A percentile compares a stretch with the other conserved stretches of the same genome.
phyloP scores from a whole-genome alignment of 35 echinoderm and acorn worm species.

The Strongylocentrotus purpuratus region DNA sequence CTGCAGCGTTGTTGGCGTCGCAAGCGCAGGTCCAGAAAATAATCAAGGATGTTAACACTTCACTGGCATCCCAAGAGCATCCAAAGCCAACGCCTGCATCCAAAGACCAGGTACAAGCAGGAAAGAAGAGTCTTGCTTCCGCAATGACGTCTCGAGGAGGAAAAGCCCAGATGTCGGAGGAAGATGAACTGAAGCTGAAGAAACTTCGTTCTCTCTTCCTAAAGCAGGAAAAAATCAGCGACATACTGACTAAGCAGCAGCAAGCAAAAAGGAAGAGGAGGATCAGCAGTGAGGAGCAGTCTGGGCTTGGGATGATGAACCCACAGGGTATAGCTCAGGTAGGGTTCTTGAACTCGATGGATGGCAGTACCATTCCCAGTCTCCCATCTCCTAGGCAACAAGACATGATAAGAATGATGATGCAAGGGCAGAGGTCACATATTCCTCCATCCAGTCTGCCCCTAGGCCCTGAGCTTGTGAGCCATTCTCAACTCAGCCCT shows the following conservation, averaged over 20 bases:
- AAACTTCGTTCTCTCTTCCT: not conserved
- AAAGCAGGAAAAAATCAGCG: constrained; percentile 13
- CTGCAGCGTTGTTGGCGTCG: not conserved
- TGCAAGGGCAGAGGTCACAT: not conserved
- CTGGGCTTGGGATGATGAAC: not conserved
- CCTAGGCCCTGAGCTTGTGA: constrained; percentile 22
- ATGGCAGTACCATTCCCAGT: constrained; percentile 12
- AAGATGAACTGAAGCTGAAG: not conserved
- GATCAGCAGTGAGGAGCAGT: not conserved
- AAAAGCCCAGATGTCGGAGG: not conserved
- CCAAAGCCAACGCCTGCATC: not conserved
- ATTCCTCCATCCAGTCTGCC: constrained; percentile 52
- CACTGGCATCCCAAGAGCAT: not conserved
- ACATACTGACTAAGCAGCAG: constrained; percentile 16
- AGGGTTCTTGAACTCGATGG: not conserved
- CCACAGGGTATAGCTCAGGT: not conserved
- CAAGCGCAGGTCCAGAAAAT: constrained; percentile 33
- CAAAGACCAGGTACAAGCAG: not conserved
- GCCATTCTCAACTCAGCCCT: constrained; percentile 36
- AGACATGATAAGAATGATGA: not conserved
- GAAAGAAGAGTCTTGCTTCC: not conserved
- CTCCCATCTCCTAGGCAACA: constrained; percentile 52
- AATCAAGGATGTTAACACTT: constrained; percentile 25
- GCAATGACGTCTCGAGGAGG: not conserved
- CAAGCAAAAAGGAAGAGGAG: not conserved